Conservation (phyloP, 2,888 invertebrate genomes). For the Suillia variegata region DNA sequence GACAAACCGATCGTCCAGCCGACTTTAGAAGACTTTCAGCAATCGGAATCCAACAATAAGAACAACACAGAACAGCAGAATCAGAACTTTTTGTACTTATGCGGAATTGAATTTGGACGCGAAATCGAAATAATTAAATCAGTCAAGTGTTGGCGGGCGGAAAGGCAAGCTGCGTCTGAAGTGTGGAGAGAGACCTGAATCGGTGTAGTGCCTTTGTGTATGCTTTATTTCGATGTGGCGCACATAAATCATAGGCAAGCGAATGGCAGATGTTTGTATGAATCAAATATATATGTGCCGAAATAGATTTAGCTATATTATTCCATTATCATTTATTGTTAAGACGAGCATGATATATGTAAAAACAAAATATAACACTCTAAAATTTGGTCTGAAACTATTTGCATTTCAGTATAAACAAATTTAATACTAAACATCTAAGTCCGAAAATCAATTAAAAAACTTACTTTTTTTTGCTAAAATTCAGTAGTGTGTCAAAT, state of each 20-base stretch:
- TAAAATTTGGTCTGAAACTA: no score
- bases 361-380: no score
- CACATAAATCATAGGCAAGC: constrained; percentile 29
- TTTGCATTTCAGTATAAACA: no score
- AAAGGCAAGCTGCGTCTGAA: constrained; percentile 14
- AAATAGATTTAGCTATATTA: no score
- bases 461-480: no score
- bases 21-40: constrained; percentile 26
- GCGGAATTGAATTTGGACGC: constrained; percentile 25
- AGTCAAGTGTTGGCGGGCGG: constrained; percentile 57
- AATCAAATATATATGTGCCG: no score
- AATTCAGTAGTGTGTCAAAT: no score
- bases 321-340: no score
- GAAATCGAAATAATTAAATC: constrained; percentile 58
- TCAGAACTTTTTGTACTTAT: constrained; percentile 10
- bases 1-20: background rate
- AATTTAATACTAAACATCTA: no score
- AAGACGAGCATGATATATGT: no score
- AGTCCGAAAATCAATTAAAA: no score
- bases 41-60: no score
- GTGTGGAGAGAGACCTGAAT: constrained; percentile 24
- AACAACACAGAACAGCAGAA: constrained; percentile 7
- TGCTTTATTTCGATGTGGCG: constrained; percentile 34
- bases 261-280: constrained; percentile 23
- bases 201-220: constrained; percentile 22